These are phyloP conservation scores for Mormyrus lacerda DNA, from an alignment of 2,113 vertebrate genomes.

Conservation along the genomic window DNA sequence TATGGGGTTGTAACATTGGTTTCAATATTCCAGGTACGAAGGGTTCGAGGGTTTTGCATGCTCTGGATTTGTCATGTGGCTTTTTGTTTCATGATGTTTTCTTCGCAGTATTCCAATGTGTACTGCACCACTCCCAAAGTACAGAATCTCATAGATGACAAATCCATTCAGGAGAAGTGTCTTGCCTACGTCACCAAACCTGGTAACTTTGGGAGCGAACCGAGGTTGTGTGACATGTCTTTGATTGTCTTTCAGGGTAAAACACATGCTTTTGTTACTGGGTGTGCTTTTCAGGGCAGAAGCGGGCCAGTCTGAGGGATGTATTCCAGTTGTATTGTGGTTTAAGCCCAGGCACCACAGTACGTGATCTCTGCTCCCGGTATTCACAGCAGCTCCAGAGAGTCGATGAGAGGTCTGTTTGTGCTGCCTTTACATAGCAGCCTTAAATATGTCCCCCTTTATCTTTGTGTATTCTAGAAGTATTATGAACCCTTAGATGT, in stretches of 20 bases:
- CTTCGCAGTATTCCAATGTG: constrained; percentile 85
- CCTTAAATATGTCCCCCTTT: no score
- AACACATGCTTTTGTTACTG: neutral
- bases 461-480: neutral
- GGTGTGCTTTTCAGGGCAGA: constrained; percentile 67
- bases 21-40: constrained; percentile 88
- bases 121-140: constrained; percentile 93
- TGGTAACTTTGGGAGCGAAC: constrained; percentile 56
- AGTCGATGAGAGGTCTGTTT: constrained; percentile 83
- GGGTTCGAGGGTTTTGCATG: neutral
- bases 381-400: constrained; percentile 87
- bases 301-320: constrained; percentile 82
- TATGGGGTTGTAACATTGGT: constrained; percentile 88
- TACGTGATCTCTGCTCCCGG: constrained; percentile 75
- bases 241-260: neutral
- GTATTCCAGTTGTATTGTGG: constrained; percentile 75
- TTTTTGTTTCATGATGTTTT: neutral
- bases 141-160: constrained; percentile 89
- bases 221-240: neutral
- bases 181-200: constrained; percentile 82
- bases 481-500: neutral
- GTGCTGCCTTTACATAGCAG: constrained; percentile 7
- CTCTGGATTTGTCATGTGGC: neutral
- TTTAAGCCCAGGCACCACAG: constrained; percentile 70
- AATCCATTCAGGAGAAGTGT: constrained; percentile 87